Conservation (phyloP, 2,888 invertebrate genomes). For the Troilus luridus region DNA sequence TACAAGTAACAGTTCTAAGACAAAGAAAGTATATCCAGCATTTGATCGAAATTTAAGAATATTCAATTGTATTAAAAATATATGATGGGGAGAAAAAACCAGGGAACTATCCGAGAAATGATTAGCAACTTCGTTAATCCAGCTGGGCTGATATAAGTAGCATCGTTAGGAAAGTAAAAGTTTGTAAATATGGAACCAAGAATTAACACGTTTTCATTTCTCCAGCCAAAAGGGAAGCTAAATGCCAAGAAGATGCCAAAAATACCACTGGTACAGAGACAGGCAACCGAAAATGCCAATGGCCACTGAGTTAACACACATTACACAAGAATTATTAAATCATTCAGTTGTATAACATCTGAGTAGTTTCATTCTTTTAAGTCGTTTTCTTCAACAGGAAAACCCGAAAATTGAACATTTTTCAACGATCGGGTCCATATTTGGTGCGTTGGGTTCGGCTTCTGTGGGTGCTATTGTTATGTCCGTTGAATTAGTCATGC, state of each 20-base stretch:
- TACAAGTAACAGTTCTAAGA: too few relatives aligned
- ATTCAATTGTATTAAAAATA: too few relatives aligned
- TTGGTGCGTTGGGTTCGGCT: not conserved
- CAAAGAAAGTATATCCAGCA: too few relatives aligned
- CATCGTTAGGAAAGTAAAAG: too few relatives aligned
- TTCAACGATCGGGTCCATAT: not conserved
- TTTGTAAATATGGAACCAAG: too few relatives aligned
- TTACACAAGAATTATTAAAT: not conserved
- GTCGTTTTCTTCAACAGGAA: not conserved
- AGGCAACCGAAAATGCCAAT: not conserved
- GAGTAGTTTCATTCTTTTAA: not conserved
- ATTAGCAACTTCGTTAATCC: too few relatives aligned
- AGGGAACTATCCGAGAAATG: too few relatives aligned
- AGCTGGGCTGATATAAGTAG: too few relatives aligned
- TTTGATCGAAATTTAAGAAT: too few relatives aligned
- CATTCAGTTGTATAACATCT: not conserved
- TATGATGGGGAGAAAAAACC: too few relatives aligned
- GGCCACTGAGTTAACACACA: not conserved
- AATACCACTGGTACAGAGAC: not conserved
- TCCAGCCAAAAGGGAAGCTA: not conserved
- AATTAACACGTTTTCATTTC: too few relatives aligned
- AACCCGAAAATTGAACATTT: not conserved
- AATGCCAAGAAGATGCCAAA: not conserved
- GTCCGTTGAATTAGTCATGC: not conserved
- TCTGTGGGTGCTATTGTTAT: slow-evolving; percentile 13